phyloP scores from a whole-genome alignment of 2,888 invertebrate species.

The Muschampia plurimacula region DNA sequence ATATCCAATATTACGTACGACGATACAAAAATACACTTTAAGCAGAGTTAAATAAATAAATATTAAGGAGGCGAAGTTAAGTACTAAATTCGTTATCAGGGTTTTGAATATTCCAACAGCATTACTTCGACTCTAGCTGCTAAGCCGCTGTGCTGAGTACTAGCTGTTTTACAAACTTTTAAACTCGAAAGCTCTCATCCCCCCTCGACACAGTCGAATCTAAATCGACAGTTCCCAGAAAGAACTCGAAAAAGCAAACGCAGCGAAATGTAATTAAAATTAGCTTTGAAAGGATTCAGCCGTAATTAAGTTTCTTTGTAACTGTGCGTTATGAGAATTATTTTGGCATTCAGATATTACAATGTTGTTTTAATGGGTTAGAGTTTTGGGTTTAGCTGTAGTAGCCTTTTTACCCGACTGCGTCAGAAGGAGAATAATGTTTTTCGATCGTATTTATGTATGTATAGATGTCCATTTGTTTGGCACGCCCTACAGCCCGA shows the following conservation, averaged over 20 bases:
- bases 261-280: constrained; percentile 32
- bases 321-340: constrained; percentile 16
- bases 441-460: no score
- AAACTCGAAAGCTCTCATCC: constrained; percentile 7
- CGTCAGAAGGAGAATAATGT: no score
- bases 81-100: no score
- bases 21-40: no score
- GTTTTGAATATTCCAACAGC: not conserved
- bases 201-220: not conserved
- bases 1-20: no score
- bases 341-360: constrained; percentile 3
- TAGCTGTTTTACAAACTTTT: constrained; percentile 19
- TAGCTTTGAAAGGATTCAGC: constrained; percentile 27
- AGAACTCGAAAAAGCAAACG: constrained; percentile 21
- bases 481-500: no score
- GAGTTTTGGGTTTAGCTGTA: no score
- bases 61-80: no score
- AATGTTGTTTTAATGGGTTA: no score
- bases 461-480: no score
- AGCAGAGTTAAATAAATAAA: no score
- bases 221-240: constrained; percentile 27
- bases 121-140: constrained; percentile 1
- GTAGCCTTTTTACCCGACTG: no score
- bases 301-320: constrained; percentile 25
- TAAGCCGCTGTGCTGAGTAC: not conserved